phyloP scores from a whole-genome alignment of 2,113 vertebrate genomes.

The Columba livia region DNA sequence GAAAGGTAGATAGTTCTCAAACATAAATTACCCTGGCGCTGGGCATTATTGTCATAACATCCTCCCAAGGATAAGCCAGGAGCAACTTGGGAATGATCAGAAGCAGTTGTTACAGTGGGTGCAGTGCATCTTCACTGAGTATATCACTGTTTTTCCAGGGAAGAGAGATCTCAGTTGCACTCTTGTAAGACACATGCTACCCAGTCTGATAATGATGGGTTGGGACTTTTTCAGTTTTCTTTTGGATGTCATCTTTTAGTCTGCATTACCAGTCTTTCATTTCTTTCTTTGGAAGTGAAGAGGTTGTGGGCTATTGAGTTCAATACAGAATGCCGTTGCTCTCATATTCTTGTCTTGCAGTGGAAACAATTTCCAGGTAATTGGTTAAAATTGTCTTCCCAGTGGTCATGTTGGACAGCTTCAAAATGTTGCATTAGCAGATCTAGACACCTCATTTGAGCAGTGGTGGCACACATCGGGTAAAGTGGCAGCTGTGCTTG shows the following conservation, averaged over 20 bases:
- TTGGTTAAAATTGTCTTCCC: slow-evolving; percentile 14
- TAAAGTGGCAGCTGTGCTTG: not conserved
- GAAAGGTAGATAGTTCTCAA: not conserved
- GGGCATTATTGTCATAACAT: not conserved
- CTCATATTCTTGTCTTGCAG: not conserved
- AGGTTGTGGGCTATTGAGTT: not conserved
- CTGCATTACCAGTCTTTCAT: not conserved
- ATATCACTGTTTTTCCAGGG: not conserved
- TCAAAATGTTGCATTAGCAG: not conserved
- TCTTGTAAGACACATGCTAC: not conserved
- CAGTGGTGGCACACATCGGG: not conserved
- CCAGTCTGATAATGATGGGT: not conserved
- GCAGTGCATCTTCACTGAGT: not conserved
- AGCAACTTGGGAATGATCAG: not conserved
- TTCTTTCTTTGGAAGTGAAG: not conserved
- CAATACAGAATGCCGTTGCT: not conserved
- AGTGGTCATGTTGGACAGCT: not conserved
- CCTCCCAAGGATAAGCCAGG: not conserved
- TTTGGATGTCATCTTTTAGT: not conserved
- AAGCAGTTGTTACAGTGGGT: not conserved
- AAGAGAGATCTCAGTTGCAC: not conserved
- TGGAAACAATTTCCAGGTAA: not conserved
- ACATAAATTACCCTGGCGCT: not conserved
- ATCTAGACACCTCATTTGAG: not conserved
- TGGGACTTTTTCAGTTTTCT: not conserved